Percentiles rank a stretch among this genome's conserved stretches.
Conservation (phyloP, 2,797 vertebrate species). For the Gymnothorax reevesii region DNA sequence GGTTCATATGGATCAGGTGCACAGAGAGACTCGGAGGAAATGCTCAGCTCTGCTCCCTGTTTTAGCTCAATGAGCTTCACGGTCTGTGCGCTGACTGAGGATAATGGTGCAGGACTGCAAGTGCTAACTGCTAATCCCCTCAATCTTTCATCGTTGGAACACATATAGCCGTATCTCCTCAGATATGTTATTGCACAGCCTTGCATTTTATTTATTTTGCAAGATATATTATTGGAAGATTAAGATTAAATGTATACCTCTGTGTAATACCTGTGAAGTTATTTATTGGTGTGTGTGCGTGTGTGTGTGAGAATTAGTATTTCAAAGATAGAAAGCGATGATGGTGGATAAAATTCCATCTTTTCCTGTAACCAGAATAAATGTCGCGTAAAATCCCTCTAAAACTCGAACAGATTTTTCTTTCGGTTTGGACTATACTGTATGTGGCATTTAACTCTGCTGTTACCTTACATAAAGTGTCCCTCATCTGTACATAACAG, state of each 20-base stretch:
- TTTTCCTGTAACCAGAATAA: background rate
- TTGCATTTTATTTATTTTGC: no score
- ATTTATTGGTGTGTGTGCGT: background rate
- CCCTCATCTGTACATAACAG: background rate
- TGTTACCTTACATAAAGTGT: background rate
- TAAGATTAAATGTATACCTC: background rate
- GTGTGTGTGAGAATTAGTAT: background rate
- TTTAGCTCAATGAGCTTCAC: background rate
- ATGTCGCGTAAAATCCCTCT: background rate
- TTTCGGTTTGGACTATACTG: background rate
- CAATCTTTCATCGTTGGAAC: no score
- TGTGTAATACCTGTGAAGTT: background rate
- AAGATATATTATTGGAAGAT: no score
- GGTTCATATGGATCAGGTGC: conserved; percentile 1
- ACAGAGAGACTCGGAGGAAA: background rate
- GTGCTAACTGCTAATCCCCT: no score
- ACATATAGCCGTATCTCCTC: no score
- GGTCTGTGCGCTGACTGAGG: no score
- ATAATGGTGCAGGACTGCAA: no score
- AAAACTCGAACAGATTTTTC: background rate
- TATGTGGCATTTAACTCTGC: background rate
- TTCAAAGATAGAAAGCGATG: background rate
- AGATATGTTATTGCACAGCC: no score
- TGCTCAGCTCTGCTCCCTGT: background rate
- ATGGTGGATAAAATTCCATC: background rate